A percentile compares a stretch with the other conserved stretches of the same genome.
phyloP scores from a whole-genome alignment of 2,797 vertebrate genomes.

The Trichosurus vulpecula region DNA sequence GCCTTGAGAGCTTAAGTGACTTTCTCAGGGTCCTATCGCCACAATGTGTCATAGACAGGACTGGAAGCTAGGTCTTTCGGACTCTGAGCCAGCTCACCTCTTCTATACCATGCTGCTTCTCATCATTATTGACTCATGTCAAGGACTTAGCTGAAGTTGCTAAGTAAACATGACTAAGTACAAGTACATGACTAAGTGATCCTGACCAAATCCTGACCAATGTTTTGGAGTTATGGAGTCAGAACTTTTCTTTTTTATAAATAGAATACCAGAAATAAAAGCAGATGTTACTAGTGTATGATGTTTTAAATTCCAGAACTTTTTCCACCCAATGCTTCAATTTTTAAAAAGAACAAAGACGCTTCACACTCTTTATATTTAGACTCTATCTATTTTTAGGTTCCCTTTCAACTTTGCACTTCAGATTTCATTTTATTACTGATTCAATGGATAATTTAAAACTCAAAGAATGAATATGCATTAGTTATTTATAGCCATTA shows the following conservation, averaged over 20 bases:
- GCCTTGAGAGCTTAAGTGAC: no score
- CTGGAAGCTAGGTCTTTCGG: neutral
- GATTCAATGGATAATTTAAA: constrained; percentile 46
- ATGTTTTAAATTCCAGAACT: neutral
- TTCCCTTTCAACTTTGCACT: constrained; percentile 58
- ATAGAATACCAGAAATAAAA: neutral
- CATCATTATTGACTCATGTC: neutral
- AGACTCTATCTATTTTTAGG: constrained; percentile 47
- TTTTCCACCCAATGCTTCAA: constrained; percentile 40
- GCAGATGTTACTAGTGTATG: neutral
- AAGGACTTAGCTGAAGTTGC: neutral
- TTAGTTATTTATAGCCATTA: constrained; percentile 61
- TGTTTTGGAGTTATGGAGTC: neutral
- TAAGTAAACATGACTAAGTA: neutral
- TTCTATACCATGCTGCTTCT: no score
- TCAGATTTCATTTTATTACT: constrained; percentile 40
- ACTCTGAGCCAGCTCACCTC: neutral
- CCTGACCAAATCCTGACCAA: neutral
- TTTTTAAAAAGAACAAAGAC: constrained; percentile 50
- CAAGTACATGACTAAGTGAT: constrained; percentile 5
- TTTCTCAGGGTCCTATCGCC: neutral
- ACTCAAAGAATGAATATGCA: constrained; percentile 53
- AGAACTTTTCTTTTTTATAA: neutral
- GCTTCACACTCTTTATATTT: constrained; percentile 45
- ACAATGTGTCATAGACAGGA: neutral